Evolutionary conservation across 2,797 vertebrate species (phyloP), one percentile per base, ranked within the genome.

Genomic region (Ataeniobius toweri): DNA sequence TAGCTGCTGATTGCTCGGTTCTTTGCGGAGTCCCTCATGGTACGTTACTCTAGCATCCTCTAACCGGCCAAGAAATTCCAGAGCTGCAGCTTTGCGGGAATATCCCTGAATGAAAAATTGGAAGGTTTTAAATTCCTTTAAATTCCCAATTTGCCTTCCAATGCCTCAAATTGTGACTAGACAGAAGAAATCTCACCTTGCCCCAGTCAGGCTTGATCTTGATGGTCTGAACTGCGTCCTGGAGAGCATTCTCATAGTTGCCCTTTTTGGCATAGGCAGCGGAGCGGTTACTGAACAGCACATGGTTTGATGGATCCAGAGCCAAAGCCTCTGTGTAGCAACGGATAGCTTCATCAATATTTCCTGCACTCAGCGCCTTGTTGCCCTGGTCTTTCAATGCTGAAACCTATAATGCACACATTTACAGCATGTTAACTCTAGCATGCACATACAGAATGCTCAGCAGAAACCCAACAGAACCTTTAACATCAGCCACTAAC

Each of bases 161-260:
- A 28, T 0, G 48, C 83, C 89, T 31, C 1, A 20, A 63, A 92
- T 12, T 86, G 88, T 36, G 2, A 58, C 86, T 94, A 8, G 72
- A 51, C 14, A 80, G 50, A 51, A 1, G 3, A 63, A 6, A 73
- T n/a, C 91, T 88, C 55, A 99, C 98, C 96, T 98, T 99, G 84
- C 96, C 97, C 98, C 98, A 99, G 86, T 99, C 97, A 0, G 98
- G 96, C 80, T 98, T 98, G 36, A 99, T 94, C 93, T 97, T 97
- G 46, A 98, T 95, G 1, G 97, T 98, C 85, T 96, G 96, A 88
- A 96, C 96, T 69, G 97, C 97, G 1, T 98, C 98, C 81, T 97
- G 95, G 0, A 98, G 94, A 12, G 98, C 98, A 8, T 93, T 96
- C 84, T 95, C 88, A 74, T 98, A 96, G 75, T 94, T 97, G 0